These are phyloP conservation scores for Taphrorychus bicolor DNA, from an alignment of 2,888 invertebrate species.

Conservation along the genomic window DNA sequence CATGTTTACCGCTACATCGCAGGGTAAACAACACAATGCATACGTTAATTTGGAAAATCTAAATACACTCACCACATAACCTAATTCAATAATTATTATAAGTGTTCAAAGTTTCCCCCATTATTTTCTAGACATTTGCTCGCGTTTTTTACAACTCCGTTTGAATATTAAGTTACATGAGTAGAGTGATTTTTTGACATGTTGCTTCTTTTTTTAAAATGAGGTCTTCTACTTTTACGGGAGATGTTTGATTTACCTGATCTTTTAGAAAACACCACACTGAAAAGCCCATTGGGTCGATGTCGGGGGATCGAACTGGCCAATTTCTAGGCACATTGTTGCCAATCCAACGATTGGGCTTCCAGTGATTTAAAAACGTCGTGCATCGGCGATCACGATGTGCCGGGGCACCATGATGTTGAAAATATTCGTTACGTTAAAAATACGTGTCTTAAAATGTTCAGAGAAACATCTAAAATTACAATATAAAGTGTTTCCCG, in stretches of 20 bases:
- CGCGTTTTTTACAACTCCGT: too few species aligned
- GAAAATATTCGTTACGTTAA: neutral
- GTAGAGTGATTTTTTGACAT: too few species aligned
- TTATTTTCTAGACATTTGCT: too few species aligned
- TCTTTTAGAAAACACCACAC: neutral
- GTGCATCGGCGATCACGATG: neutral
- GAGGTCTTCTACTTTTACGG: neutral
- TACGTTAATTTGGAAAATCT: too few species aligned
- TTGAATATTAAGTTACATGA: too few species aligned
- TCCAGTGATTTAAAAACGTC: neutral
- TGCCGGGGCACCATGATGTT: neutral
- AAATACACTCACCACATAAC: too few species aligned
- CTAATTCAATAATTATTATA: too few species aligned
- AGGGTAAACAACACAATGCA: too few species aligned
- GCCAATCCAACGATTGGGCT: neutral
- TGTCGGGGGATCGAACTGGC: neutral
- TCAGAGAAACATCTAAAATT: neutral
- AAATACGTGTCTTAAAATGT: neutral
- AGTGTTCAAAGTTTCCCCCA: too few species aligned
- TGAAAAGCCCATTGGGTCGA: neutral
- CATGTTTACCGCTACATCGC: too few species aligned
- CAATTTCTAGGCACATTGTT: neutral
- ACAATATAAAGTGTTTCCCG: too few species aligned
- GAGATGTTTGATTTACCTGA: neutral
- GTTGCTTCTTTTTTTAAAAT: neutral